Evolutionary conservation across 2,113 vertebrate species (phyloP).

Genomic region (Nesoenas mayeri): DNA sequence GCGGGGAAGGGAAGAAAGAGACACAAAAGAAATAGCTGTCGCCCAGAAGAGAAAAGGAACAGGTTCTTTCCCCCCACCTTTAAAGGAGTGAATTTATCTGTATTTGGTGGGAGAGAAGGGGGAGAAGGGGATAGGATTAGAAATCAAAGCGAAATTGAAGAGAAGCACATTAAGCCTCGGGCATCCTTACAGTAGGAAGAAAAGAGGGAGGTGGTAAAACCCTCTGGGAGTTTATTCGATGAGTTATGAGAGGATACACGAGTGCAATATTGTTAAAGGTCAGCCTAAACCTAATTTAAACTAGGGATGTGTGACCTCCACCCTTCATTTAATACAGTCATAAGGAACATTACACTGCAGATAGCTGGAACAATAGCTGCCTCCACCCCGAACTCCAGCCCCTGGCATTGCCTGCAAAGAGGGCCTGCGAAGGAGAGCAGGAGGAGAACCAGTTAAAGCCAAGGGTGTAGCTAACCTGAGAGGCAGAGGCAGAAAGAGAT

Average conservation of each 20-base stretch:
- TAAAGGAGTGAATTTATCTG: constrained; percentile 56
- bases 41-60: constrained; percentile 62
- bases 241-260: constrained; percentile 58
- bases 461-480: background rate
- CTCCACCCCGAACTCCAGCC: constrained; percentile 54
- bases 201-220: constrained; percentile 45
- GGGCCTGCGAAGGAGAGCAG: background rate
- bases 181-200: constrained; percentile 65
- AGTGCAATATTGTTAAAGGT: constrained; percentile 68
- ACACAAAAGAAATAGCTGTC: constrained; percentile 64
- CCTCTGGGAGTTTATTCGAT: constrained; percentile 51
- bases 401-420: constrained; percentile 23
- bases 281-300: constrained; percentile 64
- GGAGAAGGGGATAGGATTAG: constrained; percentile 47
- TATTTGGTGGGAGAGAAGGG: background rate
- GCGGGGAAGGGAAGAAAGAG: constrained; percentile 57
- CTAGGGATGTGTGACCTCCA: constrained; percentile 66
- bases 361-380: constrained; percentile 69
- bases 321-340: constrained; percentile 71
- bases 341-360: constrained; percentile 59
- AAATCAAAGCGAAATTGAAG: constrained; percentile 65
- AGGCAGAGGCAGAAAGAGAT: background rate
- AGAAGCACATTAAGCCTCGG: constrained; percentile 58
- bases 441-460: background rate
- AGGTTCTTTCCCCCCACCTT: constrained; percentile 57